Conservation (phyloP, 2,113 vertebrate genomes). For the Ivindomyrus marchei region DNA sequence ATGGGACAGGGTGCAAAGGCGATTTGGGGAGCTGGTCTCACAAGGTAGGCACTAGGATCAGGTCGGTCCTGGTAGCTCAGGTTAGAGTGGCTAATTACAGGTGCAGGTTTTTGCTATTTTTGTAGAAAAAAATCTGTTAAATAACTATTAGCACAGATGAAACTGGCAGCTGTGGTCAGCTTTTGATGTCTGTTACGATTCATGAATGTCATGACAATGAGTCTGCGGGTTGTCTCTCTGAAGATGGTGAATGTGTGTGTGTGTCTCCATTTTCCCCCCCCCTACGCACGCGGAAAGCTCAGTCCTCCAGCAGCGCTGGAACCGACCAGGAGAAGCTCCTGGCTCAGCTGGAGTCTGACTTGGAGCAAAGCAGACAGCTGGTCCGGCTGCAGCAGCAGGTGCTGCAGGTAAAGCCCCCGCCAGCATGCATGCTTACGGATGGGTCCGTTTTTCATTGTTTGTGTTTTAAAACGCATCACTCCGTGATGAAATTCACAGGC, state of each 20-base stretch:
- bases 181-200: not conserved
- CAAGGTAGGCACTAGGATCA: slow-evolving; percentile 35
- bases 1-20: slow-evolving; percentile 56
- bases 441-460: not conserved
- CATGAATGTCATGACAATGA: not conserved
- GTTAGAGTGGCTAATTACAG: not conserved
- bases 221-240: not conserved
- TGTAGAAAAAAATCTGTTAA: not conserved
- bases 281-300: not conserved
- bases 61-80: not conserved
- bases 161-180: not conserved
- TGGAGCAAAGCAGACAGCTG: slow-evolving; percentile 56
- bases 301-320: slow-evolving; percentile 21
- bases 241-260: not conserved
- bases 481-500: not conserved
- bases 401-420: slow-evolving; percentile 51
- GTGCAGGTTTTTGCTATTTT: not conserved
- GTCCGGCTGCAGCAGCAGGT: slow-evolving; percentile 57
- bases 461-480: not conserved
- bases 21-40: slow-evolving; percentile 34
- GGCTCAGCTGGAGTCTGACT: slow-evolving; percentile 53
- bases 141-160: not conserved
- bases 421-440: not conserved
- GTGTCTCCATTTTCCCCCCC: not conserved
- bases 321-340: slow-evolving; percentile 67